Percentiles rank a stretch among this genome's conserved stretches.
Conservation (phyloP, 53 echinoderm and acorn worm genomes). For the Henricia sp. region DNA sequence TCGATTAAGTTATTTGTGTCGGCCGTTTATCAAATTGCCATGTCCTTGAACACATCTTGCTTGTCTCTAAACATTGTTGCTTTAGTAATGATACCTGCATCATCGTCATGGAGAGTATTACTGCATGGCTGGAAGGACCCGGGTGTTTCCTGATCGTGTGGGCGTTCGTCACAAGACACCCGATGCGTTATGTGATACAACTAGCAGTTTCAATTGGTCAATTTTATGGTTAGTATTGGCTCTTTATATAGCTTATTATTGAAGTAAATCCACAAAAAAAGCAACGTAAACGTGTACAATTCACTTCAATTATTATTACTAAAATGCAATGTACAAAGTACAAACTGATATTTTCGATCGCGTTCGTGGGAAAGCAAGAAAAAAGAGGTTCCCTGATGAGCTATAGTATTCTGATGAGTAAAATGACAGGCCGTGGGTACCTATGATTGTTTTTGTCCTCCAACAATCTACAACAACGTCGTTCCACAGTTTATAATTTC, state of each 20-base stretch:
- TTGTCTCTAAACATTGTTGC: neutral
- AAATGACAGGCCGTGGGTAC: no score
- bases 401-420: no score
- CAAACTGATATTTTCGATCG: no score
- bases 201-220: slow-evolving; percentile 91
- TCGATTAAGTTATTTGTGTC: neutral
- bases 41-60: neutral
- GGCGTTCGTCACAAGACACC: slow-evolving; percentile 58
- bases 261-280: neutral
- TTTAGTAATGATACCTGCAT: slow-evolving; percentile 75
- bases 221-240: slow-evolving; percentile 79
- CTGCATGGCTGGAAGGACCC: slow-evolving; percentile 88
- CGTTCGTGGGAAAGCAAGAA: no score
- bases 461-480: no score
- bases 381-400: no score
- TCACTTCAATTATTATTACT: no score
- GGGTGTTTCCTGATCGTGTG: slow-evolving; percentile 80
- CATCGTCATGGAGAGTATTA: slow-evolving; percentile 78
- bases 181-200: slow-evolving; percentile 76
- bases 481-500: no score
- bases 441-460: no score
- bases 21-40: neutral
- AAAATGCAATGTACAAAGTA: no score
- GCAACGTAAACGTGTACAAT: no score
- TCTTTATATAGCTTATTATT: neutral